Evolutionary conservation across 1,140 invertebrate species (phyloP).

Genomic region (Spodoptera litura): DNA sequence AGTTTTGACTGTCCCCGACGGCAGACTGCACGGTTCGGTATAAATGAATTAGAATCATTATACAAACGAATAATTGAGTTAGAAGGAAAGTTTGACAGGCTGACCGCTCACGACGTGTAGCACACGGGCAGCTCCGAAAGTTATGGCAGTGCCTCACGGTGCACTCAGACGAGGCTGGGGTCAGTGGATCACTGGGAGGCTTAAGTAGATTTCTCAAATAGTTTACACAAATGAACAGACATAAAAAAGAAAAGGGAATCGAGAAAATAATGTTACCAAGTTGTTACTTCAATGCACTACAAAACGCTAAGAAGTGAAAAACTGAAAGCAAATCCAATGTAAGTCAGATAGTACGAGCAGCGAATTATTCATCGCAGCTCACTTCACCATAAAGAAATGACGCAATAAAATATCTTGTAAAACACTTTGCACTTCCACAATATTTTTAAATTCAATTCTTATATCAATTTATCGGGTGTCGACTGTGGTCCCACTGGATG

Average conservation of each 20-base stretch:
- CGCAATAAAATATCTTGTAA: constrained; percentile 34
- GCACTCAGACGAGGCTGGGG: background rate
- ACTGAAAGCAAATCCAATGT: background rate
- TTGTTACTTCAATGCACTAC: background rate
- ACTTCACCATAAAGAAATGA: constrained; percentile 33
- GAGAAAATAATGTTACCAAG: too few species aligned
- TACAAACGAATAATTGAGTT: constrained; percentile 6
- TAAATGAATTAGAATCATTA: too few species aligned
- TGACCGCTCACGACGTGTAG: background rate
- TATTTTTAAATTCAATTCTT: constrained; percentile 55
- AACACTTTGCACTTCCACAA: constrained; percentile 38
- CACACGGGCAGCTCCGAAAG: constrained; percentile 6
- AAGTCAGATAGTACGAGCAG: background rate
- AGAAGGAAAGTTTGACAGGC: constrained; percentile 1
- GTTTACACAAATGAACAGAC: too few species aligned
- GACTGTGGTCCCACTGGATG: constrained; percentile 26
- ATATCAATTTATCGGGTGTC: constrained; percentile 54
- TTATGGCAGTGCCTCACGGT: constrained; percentile 30
- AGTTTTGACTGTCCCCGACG: too few species aligned
- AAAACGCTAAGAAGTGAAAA: constrained; percentile 3
- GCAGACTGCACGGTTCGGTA: too few species aligned
- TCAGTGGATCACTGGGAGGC: constrained; percentile 14
- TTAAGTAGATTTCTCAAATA: background rate
- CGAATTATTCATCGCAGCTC: constrained; percentile 35
- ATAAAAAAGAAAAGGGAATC: too few species aligned